Percentiles rank a stretch among this genome's conserved stretches.
phyloP scores from a whole-genome alignment of 1,140 invertebrate genomes.

The Atopsyche davidsoni region DNA sequence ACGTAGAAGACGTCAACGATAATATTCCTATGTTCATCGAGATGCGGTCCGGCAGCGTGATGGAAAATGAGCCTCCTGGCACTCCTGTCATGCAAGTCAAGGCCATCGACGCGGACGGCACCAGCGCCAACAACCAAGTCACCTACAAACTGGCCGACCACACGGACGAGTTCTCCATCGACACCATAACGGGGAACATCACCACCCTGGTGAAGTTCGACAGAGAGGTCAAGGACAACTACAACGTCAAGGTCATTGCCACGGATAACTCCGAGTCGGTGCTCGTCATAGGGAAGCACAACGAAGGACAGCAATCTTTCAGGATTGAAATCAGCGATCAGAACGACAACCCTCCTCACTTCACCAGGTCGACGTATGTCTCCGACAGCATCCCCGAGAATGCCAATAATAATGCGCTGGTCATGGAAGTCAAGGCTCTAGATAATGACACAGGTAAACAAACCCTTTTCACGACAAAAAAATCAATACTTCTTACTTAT shows the following conservation, averaged over 20 bases:
- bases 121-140: conserved; percentile 70
- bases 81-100: conserved; percentile 79
- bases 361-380: conserved; percentile 65
- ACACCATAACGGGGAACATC: conserved; percentile 76
- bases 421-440: conserved; percentile 74
- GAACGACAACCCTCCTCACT: conserved; percentile 82
- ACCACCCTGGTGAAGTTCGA: conserved; percentile 73
- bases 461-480: conserved; percentile 31
- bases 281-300: conserved; percentile 60
- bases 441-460: conserved; percentile 65
- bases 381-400: conserved; percentile 75
- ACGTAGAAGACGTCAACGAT: conserved; percentile 80
- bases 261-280: conserved; percentile 80
- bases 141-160: conserved; percentile 67
- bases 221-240: conserved; percentile 70
- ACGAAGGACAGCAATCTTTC: conserved; percentile 69
- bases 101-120: conserved; percentile 82
- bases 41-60: conserved; percentile 67
- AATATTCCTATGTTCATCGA: conserved; percentile 79
- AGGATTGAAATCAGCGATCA: conserved; percentile 84
- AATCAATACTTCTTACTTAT: no score
- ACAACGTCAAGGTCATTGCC: conserved; percentile 78
- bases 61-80: conserved; percentile 75
- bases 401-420: conserved; percentile 69
- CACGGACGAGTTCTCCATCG: conserved; percentile 68